Evolutionary conservation across 2,888 invertebrate species (phyloP).

Genomic region (Lysandra coridon): DNA sequence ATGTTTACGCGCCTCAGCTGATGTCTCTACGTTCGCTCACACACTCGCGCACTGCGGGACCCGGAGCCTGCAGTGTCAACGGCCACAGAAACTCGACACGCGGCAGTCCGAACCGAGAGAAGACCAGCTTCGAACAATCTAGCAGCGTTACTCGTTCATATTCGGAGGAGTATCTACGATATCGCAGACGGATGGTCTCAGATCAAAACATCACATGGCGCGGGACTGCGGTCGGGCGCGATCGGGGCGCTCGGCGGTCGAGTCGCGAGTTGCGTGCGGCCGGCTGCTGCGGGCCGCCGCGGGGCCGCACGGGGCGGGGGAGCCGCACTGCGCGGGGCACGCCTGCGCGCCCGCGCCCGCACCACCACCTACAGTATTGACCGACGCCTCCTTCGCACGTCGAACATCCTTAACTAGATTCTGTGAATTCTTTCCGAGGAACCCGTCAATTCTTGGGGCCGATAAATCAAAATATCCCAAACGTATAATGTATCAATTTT

Average conservation of each 20-base stretch:
- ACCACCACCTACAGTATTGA: constrained; percentile 79
- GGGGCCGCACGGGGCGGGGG: constrained; percentile 42
- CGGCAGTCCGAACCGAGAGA: constrained; percentile 54
- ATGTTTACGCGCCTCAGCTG: constrained; percentile 79
- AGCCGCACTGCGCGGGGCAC: constrained; percentile 46
- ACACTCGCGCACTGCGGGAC: constrained; percentile 79
- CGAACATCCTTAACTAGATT: constrained; percentile 79
- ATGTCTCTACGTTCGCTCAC: constrained; percentile 70
- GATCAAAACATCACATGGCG: constrained; percentile 79
- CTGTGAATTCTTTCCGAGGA: constrained; percentile 75
- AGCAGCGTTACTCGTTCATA: constrained; percentile 60
- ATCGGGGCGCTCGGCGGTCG: constrained; percentile 74
- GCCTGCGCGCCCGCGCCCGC: constrained; percentile 73
- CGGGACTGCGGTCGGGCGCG: constrained; percentile 67
- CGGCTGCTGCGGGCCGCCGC: constrained; percentile 52
- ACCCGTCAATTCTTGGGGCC: constrained; percentile 64
- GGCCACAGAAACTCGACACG: constrained; percentile 75
- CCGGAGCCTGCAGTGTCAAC: constrained; percentile 79
- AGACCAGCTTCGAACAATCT: constrained; percentile 37
- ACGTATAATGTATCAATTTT: constrained; percentile 19
- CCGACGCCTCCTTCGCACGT: constrained; percentile 79
- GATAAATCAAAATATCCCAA: constrained; percentile 24
- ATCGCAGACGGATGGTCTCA: constrained; percentile 60
- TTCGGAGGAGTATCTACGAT: constrained; percentile 50
- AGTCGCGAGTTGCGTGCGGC: constrained; percentile 77